phyloP scores from a whole-genome alignment of 2,113 vertebrate species.

The Tyrannus savana region DNA sequence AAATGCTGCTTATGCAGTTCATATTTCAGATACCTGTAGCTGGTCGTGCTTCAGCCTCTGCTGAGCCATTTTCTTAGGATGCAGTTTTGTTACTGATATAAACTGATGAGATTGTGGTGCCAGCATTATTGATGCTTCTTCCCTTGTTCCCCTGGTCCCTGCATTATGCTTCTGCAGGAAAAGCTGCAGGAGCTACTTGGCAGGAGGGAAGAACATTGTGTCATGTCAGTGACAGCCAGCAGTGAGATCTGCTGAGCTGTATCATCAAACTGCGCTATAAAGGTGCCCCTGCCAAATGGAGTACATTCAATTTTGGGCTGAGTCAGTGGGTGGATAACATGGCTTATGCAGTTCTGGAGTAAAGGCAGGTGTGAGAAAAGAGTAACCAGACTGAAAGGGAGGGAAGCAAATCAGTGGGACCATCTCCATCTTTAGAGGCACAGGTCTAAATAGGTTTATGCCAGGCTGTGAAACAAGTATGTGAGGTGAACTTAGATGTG shows the following conservation, averaged over 20 bases:
- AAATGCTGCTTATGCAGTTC: background rate
- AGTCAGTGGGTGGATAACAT: background rate
- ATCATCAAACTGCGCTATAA: background rate
- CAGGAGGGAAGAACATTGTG: background rate
- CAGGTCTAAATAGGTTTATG: background rate
- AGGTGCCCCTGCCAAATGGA: conserved; percentile 16
- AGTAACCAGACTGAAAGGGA: background rate
- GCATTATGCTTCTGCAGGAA: background rate
- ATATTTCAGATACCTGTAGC: background rate
- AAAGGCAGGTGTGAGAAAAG: background rate
- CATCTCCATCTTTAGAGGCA: background rate
- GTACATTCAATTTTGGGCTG: background rate
- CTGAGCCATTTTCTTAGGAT: background rate
- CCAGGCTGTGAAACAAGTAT: background rate
- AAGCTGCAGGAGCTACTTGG: conserved; percentile 12
- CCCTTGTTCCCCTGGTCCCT: background rate
- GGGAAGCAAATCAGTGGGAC: background rate
- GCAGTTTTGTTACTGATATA: background rate
- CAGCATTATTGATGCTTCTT: background rate
- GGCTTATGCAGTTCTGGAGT: background rate
- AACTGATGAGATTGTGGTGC: background rate
- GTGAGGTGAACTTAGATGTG: background rate
- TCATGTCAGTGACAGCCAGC: background rate
- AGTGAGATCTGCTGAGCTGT: background rate
- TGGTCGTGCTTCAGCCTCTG: background rate